Base-by-base conservation (phyloP, 2,797 vertebrate genomes). In the Sylvilagus floridanus region DNA sequence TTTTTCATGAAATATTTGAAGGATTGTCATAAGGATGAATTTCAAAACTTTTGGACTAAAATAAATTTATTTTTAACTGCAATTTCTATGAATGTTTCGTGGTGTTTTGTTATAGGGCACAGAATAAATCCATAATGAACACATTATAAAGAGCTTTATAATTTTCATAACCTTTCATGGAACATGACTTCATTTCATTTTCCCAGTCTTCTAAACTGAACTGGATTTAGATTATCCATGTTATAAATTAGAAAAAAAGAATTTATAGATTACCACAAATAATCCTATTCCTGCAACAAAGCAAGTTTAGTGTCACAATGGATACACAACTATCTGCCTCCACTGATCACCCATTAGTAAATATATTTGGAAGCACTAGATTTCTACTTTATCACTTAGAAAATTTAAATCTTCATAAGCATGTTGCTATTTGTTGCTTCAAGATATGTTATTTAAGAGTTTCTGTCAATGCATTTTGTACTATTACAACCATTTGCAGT, bases 381-480 rank as follows among this genome's bases (percentile, higher is more conserved):
- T 77, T 50, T 86, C 35, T 11, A 84, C 26, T 5, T 68, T 85
- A 42, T 1, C 17, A 0, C 57, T 91, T 94, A 93, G 47, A 81
- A 84, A 32, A 26, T 89, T 92, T 69, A 76, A 87, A 91, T 85
- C 54, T 95, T 90, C 69, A 37, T 4, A 66, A 68, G 26, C 10
- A 68, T 66, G 11, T 8, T 30, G 26, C 79, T 73, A 79, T 6
- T 71, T 66, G 28, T 84, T 94, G 26, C 30, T 71, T 10, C 22
- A 71, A 91, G 10, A 42, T 89, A 86, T 85, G 9, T 87, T 52
- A 79, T 65, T 89, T 84, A 16, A 16, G 84, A 50, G 63, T 96
- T 98, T 98, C 98, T 98, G 96, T 98, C 98, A 98, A 98, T 98
- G 98, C 98, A 98, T 98, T 98, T 47, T 93, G 86, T 87, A 65